Conservation (phyloP, 92 coral and sea anemone species). For the Virgularia gustaviana region DNA sequence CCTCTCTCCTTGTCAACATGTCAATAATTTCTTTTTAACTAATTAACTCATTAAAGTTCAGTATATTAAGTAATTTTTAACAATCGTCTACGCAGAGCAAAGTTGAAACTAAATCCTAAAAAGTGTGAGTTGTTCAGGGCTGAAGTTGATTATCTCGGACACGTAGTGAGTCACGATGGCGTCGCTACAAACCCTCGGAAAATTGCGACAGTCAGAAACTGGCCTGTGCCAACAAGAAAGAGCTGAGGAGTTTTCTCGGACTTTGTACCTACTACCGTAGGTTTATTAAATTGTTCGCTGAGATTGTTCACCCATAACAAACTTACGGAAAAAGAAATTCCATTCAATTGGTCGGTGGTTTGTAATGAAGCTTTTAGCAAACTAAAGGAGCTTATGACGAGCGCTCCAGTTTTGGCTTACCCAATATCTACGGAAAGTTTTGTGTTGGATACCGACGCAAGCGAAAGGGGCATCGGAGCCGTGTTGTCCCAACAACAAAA, state of each 20-base stretch:
- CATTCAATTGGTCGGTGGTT: conserved; percentile 16
- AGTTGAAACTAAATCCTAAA: no score
- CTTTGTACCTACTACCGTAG: not conserved
- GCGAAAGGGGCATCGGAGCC: no score
- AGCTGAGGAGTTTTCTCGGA: not conserved
- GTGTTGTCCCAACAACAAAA: no score
- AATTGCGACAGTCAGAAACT: no score
- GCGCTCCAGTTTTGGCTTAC: conserved; percentile 39
- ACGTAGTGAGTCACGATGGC: no score
- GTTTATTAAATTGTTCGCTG: conserved; percentile 22
- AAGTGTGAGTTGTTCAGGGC: not conserved
- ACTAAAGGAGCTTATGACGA: conserved; percentile 17
- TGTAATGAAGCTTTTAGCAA: conserved; percentile 19
- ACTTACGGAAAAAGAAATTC: conserved; percentile 31
- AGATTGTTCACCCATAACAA: conserved; percentile 40
- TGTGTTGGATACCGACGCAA: conserved; percentile 49
- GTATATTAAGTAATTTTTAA: no score
- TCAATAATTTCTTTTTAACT: no score
- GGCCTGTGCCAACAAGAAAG: conserved; percentile 3
- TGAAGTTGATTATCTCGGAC: not conserved
- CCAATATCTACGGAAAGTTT: conserved; percentile 25
- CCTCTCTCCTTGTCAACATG: no score
- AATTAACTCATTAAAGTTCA: no score
- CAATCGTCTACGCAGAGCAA: no score
- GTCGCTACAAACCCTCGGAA: no score